Conservation (phyloP, 2,797 vertebrate genomes). For the Semaprochilodus insignis region DNA sequence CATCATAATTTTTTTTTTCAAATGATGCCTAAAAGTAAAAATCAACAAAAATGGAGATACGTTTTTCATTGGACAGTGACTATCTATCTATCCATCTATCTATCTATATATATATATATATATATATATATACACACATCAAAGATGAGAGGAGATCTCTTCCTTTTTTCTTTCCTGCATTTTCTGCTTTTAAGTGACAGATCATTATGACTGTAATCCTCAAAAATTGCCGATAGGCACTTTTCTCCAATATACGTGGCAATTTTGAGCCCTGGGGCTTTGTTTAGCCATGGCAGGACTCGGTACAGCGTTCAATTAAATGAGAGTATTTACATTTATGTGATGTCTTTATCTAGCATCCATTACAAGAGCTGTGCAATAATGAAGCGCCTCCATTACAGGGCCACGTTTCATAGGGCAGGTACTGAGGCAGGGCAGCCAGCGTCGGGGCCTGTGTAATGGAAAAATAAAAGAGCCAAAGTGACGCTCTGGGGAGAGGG, state of each 20-base stretch:
- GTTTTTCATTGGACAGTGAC: too few relatives aligned
- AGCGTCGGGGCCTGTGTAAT: conserved; percentile 44
- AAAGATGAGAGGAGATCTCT: conserved; percentile 45
- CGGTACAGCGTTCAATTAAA: conserved; percentile 30
- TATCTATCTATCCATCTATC: too few relatives aligned
- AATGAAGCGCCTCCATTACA: conserved; percentile 39
- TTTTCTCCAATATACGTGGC: conserved; percentile 27
- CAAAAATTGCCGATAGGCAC: conserved; percentile 5
- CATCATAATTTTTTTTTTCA: too few relatives aligned
- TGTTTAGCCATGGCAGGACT: conserved; percentile 1
- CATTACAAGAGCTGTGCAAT: conserved; percentile 33
- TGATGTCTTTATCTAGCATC: conserved; percentile 26
- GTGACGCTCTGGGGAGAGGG: conserved; percentile 32
- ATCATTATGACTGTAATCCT: background rate
- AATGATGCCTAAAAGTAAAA: too few relatives aligned
- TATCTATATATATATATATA: too few relatives aligned
- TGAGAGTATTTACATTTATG: conserved; percentile 36
- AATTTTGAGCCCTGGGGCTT: background rate
- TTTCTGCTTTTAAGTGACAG: conserved; percentile 13
- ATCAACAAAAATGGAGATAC: too few relatives aligned
- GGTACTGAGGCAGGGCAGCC: conserved; percentile 32
- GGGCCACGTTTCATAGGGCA: conserved; percentile 37
- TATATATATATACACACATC: conserved; percentile 51
- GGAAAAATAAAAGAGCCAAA: conserved; percentile 57
- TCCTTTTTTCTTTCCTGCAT: too few relatives aligned